A percentile compares a stretch with the other conserved stretches of the same genome.
These are phyloP conservation scores for Branchipolynoe longqiensis DNA, from an alignment of 2,888 invertebrate genomes.

Conservation along the genomic window DNA sequence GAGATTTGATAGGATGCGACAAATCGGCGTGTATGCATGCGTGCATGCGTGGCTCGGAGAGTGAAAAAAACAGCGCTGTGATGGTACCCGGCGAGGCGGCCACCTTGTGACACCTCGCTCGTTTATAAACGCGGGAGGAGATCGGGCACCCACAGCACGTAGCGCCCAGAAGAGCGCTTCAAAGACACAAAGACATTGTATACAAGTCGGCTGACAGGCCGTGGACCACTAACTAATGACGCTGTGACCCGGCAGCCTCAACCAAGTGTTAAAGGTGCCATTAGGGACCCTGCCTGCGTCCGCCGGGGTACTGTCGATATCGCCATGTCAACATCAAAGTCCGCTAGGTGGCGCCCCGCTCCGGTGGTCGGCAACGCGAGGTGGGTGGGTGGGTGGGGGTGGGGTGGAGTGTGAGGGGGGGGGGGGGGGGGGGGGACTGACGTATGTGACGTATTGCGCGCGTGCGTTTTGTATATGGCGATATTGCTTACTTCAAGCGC, in stretches of 20 bases:
- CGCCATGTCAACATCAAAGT: slow-evolving; percentile 35
- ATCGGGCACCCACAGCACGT: slow-evolving; percentile 32
- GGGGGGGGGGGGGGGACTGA: neutral
- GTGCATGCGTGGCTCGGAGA: too few species aligned
- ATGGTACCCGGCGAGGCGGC: too few species aligned
- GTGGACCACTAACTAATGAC: slow-evolving; percentile 4
- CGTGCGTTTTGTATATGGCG: too few species aligned
- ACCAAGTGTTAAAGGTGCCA: slow-evolving; percentile 40
- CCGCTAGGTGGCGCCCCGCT: neutral
- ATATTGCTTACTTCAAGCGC: slow-evolving; percentile 21
- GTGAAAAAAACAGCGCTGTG: too few species aligned
- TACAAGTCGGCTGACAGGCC: slow-evolving; percentile 13
- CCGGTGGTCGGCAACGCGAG: neutral
- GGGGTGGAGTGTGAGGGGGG: neutral
- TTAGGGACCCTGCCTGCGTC: slow-evolving; percentile 18
- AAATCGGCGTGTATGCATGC: too few species aligned
- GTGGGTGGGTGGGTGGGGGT: too few species aligned
- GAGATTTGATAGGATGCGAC: too few species aligned
- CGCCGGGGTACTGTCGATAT: slow-evolving; percentile 1
- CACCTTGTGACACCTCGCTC: neutral
- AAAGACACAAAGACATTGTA: slow-evolving; percentile 45
- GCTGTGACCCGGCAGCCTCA: slow-evolving; percentile 1
- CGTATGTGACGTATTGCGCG: slow-evolving; percentile 21
- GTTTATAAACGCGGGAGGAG: neutral
- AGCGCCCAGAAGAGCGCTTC: neutral